These are phyloP conservation scores for Lycocerus yunnanus DNA, from an alignment of 2,888 invertebrate species.

Conservation along the genomic window DNA sequence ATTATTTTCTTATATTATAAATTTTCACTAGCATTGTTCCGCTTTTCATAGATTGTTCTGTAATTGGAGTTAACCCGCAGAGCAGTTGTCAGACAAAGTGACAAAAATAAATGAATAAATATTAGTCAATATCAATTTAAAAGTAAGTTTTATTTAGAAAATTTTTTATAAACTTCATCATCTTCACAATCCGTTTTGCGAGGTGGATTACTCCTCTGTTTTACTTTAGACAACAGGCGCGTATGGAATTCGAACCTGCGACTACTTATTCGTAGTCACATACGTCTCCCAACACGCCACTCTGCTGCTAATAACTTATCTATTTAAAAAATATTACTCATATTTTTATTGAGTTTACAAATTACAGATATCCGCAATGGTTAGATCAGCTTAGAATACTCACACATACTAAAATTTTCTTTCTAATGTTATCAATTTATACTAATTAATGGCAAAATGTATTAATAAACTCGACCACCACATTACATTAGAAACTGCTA, in stretches of 20 bases:
- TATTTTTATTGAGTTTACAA: too few relatives aligned
- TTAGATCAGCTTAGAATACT: not conserved
- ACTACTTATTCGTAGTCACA: too few relatives aligned
- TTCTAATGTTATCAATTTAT: not conserved
- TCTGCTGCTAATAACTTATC: too few relatives aligned
- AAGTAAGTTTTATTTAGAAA: too few relatives aligned
- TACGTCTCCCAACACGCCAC: too few relatives aligned
- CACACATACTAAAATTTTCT: not conserved
- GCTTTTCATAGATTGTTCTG: not conserved
- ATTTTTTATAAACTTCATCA: too few relatives aligned
- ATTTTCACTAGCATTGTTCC: not conserved
- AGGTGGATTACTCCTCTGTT: too few relatives aligned
- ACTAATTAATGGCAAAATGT: too few relatives aligned
- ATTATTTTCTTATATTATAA: not conserved
- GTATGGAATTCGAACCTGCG: too few relatives aligned
- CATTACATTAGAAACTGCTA: not conserved
- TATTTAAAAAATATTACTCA: too few relatives aligned
- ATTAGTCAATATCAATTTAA: not conserved
- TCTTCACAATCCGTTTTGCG: too few relatives aligned
- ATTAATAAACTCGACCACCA: not conserved
- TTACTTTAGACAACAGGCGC: too few relatives aligned
- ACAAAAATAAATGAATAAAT: not conserved
- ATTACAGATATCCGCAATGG: not conserved
- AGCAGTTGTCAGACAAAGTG: not conserved
- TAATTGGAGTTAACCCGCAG: not conserved